Evolutionary conservation across 2,113 vertebrate genomes (phyloP).

Genomic region (Chiloscyllium plagiosum): DNA sequence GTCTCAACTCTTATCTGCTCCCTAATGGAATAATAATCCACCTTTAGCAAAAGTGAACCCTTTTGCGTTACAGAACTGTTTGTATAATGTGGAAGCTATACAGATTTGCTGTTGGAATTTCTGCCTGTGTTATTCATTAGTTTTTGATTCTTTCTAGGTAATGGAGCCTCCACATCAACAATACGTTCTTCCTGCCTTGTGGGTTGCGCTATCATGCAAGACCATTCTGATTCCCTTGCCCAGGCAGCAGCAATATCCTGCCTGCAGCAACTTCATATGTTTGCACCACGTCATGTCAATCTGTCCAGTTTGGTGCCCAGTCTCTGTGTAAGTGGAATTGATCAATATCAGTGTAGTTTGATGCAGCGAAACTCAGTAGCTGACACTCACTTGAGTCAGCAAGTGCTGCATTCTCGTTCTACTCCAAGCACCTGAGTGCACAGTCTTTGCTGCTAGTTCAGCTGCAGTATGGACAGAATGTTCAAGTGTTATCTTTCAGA

Average conservation of each 20-base stretch:
- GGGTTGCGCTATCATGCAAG: conserved; percentile 97
- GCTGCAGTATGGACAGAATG: not conserved
- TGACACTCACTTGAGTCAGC: not conserved
- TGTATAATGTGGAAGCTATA: not conserved
- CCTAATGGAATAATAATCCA: not conserved
- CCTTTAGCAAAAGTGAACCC: not conserved
- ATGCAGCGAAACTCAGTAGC: not conserved
- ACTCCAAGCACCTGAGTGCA: not conserved
- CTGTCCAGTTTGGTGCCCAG: conserved; percentile 93
- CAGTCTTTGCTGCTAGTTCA: not conserved
- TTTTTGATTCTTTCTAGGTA: conserved; percentile 60
- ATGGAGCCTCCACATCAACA: conserved; percentile 85
- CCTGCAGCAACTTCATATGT: conserved; percentile 98
- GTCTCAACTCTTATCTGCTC: not conserved
- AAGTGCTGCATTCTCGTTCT: not conserved
- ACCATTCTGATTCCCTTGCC: conserved; percentile 92
- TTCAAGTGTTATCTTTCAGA: not conserved
- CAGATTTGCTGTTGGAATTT: not conserved
- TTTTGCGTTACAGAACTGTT: not conserved
- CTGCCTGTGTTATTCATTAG: not conserved
- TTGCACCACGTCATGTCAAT: conserved; percentile 94
- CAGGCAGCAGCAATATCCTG: conserved; percentile 97
- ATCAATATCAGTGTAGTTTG: not conserved
- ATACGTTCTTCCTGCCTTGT: conserved; percentile 97
- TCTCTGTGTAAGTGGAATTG: conserved; percentile 71